Conservation (phyloP, 2,888 invertebrate species). For the Carterocephalus palaemon region DNA sequence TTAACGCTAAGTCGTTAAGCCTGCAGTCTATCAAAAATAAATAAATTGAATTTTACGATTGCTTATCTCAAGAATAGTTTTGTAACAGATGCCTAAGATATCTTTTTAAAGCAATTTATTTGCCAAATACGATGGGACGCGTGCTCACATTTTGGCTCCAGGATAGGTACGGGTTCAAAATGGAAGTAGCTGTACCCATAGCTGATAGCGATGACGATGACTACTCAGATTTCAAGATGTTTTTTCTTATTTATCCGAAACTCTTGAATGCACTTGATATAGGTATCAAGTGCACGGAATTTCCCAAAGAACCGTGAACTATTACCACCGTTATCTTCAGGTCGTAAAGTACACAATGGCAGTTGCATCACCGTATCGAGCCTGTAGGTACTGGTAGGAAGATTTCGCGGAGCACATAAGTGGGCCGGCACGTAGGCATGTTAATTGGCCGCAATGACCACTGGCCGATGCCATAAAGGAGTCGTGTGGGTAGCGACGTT, state of each 20-base stretch:
- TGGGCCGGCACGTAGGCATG: conserved; percentile 74
- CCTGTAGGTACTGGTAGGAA: conserved; percentile 44
- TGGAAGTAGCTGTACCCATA: too few species aligned
- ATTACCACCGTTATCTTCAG: conserved; percentile 32
- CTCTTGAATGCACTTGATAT: not conserved
- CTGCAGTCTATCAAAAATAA: conserved; percentile 6
- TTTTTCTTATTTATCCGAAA: conserved; percentile 2
- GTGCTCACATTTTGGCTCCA: too few species aligned
- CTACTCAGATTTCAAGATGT: too few species aligned
- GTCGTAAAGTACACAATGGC: conserved; percentile 26
- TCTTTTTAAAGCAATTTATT: not conserved
- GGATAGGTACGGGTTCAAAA: too few species aligned
- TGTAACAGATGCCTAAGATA: not conserved
- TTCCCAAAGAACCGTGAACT: conserved; percentile 6
- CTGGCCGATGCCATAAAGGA: conserved; percentile 67
- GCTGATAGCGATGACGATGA: too few species aligned
- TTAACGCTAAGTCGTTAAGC: conserved; percentile 1
- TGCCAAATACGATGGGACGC: too few species aligned
- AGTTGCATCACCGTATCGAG: conserved; percentile 28
- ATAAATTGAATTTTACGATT: conserved; percentile 15
- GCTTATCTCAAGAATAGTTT: too few species aligned
- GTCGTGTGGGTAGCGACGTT: conserved; percentile 68
- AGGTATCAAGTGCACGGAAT: not conserved
- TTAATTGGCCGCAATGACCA: conserved; percentile 74
- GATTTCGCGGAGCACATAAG: conserved; percentile 68